These are phyloP conservation scores for Phyllostomus discolor DNA, from an alignment of 2,113 vertebrate genomes.

Conservation along the genomic window DNA sequence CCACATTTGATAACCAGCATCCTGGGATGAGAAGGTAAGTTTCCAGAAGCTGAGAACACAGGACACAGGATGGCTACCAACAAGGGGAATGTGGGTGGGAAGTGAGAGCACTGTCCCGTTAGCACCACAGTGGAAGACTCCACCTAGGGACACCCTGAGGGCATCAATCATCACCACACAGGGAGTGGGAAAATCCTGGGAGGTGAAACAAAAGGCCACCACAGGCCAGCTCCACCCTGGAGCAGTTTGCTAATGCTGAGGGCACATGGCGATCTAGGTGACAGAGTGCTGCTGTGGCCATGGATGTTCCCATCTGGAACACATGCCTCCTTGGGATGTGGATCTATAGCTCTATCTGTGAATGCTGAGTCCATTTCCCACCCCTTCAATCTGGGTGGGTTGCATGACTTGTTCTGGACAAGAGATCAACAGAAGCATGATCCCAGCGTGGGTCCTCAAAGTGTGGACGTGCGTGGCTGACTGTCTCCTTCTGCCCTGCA, in stretches of 20 bases:
- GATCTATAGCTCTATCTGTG: too few species aligned
- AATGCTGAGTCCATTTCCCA: neutral
- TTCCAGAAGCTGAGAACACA: neutral
- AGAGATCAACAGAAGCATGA: fast-evolving
- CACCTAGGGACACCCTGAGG: neutral
- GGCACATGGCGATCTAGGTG: neutral
- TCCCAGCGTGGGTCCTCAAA: neutral
- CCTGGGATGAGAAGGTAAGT: neutral
- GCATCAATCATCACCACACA: neutral
- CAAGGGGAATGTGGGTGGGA: neutral
- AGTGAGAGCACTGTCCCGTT: neutral
- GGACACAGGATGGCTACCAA: neutral
- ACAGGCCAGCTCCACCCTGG: too few species aligned
- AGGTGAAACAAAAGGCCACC: neutral
- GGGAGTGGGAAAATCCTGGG: neutral
- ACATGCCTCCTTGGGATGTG: neutral
- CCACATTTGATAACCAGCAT: neutral
- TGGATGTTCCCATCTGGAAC: neutral
- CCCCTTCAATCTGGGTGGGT: neutral
- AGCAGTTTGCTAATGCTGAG: neutral
- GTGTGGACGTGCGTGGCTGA: fast-evolving
- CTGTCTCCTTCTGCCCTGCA: neutral
- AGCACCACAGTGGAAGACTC: neutral
- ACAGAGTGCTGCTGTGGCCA: neutral
- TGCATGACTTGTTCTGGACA: neutral